phyloP scores from a whole-genome alignment of 2,888 invertebrate genomes.

The Scaptomyza reducta region DNA sequence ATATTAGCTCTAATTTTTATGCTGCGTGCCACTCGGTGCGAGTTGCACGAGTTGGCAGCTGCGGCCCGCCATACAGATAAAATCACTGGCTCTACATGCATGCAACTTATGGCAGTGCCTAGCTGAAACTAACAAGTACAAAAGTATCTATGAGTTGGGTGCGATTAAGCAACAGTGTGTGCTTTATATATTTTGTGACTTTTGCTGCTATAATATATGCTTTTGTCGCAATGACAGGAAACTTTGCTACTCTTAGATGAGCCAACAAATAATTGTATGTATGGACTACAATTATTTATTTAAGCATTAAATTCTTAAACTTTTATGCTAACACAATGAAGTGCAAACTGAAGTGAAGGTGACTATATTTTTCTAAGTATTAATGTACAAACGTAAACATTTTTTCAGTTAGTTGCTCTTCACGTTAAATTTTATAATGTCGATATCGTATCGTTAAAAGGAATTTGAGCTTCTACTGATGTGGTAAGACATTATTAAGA shows the following conservation, averaged over 20 bases:
- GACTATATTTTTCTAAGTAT: too few species aligned
- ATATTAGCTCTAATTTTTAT: constrained; percentile 68
- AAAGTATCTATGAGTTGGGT: constrained; percentile 62
- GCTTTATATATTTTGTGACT: constrained; percentile 7
- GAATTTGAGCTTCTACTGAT: too few species aligned
- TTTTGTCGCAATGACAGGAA: constrained; percentile 59
- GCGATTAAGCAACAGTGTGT: constrained; percentile 23
- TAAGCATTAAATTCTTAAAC: too few species aligned
- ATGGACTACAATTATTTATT: too few species aligned
- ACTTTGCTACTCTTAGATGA: constrained; percentile 50
- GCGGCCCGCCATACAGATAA: constrained; percentile 45
- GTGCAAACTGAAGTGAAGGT: too few species aligned
- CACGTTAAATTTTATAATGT: too few species aligned
- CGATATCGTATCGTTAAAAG: too few species aligned
- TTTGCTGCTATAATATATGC: not conserved
- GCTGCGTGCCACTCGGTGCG: constrained; percentile 59
- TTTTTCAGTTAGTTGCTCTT: too few species aligned
- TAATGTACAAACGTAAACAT: too few species aligned
- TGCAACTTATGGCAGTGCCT: constrained; percentile 56
- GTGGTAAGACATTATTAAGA: too few species aligned
- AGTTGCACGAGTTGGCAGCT: constrained; percentile 54
- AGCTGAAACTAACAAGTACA: constrained; percentile 46
- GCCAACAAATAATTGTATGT: constrained; percentile 18
- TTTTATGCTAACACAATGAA: too few species aligned
- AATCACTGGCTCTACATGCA: constrained; percentile 55